Evolutionary conservation across 2,113 vertebrate species (phyloP).

Genomic region (Myiagra hebetior): DNA sequence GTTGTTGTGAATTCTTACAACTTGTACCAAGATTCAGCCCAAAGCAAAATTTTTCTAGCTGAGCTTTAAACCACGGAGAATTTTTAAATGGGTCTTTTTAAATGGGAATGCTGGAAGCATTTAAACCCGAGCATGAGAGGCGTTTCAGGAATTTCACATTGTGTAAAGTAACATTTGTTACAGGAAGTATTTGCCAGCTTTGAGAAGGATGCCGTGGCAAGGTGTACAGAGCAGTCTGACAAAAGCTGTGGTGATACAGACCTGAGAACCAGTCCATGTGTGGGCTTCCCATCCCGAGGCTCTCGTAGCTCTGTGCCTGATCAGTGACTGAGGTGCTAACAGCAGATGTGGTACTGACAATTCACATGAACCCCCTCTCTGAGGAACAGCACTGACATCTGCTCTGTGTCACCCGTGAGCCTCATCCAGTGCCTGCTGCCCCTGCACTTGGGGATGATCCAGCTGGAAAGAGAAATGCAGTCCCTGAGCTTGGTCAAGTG

Average conservation of each 20-base stretch:
- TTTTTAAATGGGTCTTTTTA: neutral
- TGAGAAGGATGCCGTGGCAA: neutral
- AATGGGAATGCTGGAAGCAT: neutral
- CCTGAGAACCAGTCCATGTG: accelerated
- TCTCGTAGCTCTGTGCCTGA: neutral
- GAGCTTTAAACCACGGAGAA: neutral
- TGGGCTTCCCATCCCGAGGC: neutral
- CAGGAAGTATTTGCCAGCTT: neutral
- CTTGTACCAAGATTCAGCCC: neutral
- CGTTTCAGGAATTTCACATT: neutral
- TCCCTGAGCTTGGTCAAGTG: neutral
- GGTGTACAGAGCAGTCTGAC: neutral
- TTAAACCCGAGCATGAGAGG: neutral
- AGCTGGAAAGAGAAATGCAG: neutral
- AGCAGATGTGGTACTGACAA: neutral
- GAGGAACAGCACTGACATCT: neutral
- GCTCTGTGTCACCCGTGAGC: accelerated
- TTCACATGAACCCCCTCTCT: neutral
- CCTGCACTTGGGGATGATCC: neutral
- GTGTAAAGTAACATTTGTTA: neutral
- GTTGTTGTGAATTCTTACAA: neutral
- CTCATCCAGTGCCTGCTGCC: neutral
- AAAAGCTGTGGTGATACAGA: neutral
- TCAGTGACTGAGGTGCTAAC: neutral
- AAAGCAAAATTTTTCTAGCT: neutral